Base-by-base conservation (phyloP, 2,113 vertebrate genomes). In the Atlantisia rogersi region DNA sequence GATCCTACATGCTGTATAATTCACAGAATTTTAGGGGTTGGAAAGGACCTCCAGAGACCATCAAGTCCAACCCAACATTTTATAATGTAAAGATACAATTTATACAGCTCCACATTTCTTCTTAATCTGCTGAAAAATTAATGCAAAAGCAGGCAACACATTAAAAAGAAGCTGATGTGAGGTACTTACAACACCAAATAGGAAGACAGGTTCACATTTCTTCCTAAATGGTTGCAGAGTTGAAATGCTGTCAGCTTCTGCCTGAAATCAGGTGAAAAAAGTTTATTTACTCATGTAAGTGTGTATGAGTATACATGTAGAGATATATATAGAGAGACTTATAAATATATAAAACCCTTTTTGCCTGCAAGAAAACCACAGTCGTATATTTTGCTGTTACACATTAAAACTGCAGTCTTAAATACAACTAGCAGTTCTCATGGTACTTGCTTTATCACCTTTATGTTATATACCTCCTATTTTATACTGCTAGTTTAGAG, bases 121-220 rank as follows among this genome's bases (percentile, higher is more conserved):
- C 59, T 64, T 46, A 60, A 81, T 62, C 39, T 74, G 14, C 39
- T 82, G n/a, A 40, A 88, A 92, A 90, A 3, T 15, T 32, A 78
- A 86, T 35, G 40, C 44, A 79, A n/a, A 93, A 84, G 53, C 35
- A 60, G 50, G 53, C 56, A 86, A 58, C 6, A 73, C 12, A 37
- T 68, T 40, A 44, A 44, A 63, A 63, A 75, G 32, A 73, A 56
- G 32, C 1, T 5, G 9, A 15, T 65, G 69, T 3, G 32, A 20
- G 70, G 15, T 94, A 98, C 98, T 98, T 95, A 98, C 98, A 80
- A 98, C 83, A 89, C 97, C 91, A 55, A 98, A 98, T 71, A 98
- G 96, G 93, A 98, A 98, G 67, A 97, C 26, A 40, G 98, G 98
- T 92, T 98, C 98, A 92, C 98, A 98, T 55, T 86, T 98, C 8